Evolutionary conservation across 2,888 invertebrate species (phyloP), one percentile per base, ranked within the genome.

Genomic region (Acanthosepion lycidas): DNA sequence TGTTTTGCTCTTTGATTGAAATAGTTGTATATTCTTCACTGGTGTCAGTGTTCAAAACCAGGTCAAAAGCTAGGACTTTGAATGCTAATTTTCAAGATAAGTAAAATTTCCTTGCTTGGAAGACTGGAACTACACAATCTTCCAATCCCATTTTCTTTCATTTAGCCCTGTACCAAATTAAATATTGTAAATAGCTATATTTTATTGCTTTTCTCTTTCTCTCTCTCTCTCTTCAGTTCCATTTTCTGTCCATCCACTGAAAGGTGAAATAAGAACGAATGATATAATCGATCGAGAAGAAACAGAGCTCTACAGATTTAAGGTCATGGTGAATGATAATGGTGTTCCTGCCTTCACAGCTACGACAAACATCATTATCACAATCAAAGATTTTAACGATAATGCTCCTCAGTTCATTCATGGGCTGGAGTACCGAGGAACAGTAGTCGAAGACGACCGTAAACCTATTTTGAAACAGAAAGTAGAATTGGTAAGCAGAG

Each of bases 321-420:
- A 94, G 6, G 95, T 96, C 4, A 92, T 94, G 59, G 96, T 95
- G 91, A 95, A 94, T 33, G 96, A 96, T 94, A 94, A 95, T n/a
- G 95, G 95, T 20, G 59, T 59, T 23, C 96, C 96, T 15, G 91
- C 94, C 28, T 95, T 95, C 94, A 95, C 95, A 91, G 95, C 95
- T n/a, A 94, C 94, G 5, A 92, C 95, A 20, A 92, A n/a, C 20
- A 94, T 96, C 42, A 95, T 59, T 23, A 95, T 96, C 23, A 20
- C 94, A 28, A 93, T 96, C 20, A 94, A 94, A 59, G 96, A 96
- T 94, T 94, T 95, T 91, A 96, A 95, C 94, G 96, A 96, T 94
- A 94, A 95, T 92, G 93, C 95, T 28, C 96, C 96, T 26, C 26
- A 64, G 51, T 95, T 95, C 91, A 48, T 94, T 33, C 53, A 64